Conservation (phyloP, 2,888 invertebrate species). For the Apodemia zela region DNA sequence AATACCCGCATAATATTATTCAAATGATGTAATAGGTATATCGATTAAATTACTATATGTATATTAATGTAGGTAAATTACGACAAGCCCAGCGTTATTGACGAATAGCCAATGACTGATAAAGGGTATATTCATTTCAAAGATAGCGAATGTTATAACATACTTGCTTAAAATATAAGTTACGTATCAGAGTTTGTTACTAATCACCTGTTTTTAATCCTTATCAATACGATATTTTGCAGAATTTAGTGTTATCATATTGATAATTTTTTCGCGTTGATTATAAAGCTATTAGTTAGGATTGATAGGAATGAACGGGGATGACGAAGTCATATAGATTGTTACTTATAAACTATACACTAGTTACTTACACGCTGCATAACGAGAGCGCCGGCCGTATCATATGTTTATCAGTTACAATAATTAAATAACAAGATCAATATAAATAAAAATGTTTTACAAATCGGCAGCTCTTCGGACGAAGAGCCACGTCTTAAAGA, state of each 20-base stretch:
- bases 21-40: too few species aligned
- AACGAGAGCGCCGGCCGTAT: constrained; percentile 36
- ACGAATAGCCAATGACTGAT: not conserved
- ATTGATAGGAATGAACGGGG: constrained; percentile 28
- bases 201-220: constrained; percentile 5
- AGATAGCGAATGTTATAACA: not conserved
- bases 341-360: too few species aligned
- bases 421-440: constrained; percentile 34
- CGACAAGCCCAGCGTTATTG: not conserved
- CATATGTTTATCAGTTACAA: constrained; percentile 37
- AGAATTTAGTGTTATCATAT: constrained; percentile 32
- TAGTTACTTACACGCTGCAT: constrained; percentile 42
- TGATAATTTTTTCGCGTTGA: constrained; percentile 48
- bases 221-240: constrained; percentile 9
- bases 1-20: too few species aligned
- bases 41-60: too few species aligned
- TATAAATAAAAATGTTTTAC: constrained; percentile 50
- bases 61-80: not conserved
- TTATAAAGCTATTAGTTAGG: constrained; percentile 47
- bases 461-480: constrained; percentile 54
- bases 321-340: constrained; percentile 41
- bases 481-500: constrained; percentile 49
- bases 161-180: not conserved
- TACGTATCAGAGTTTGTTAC: not conserved
- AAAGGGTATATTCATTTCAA: not conserved